These are phyloP conservation scores for Gobius niger DNA, from an alignment of 2,113 vertebrate genomes.

Conservation along the genomic window DNA sequence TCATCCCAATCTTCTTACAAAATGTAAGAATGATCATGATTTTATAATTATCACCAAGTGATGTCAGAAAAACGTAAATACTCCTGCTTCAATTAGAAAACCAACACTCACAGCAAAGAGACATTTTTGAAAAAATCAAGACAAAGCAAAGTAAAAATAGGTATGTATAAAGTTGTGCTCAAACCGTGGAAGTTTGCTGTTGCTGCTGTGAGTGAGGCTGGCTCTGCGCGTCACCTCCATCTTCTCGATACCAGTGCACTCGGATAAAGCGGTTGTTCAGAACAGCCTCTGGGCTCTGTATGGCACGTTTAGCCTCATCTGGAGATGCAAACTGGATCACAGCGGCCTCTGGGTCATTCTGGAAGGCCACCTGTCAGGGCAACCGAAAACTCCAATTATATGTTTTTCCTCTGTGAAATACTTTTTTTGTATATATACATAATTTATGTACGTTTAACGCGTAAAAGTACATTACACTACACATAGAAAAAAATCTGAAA, in stretches of 20 bases:
- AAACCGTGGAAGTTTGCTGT: slow-evolving; percentile 47
- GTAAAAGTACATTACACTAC: no score
- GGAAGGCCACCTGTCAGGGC: slow-evolving; percentile 87
- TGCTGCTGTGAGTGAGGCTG: slow-evolving; percentile 45
- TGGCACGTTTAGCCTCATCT: slow-evolving; percentile 90
- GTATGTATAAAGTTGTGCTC: not conserved
- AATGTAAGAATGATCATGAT: no score
- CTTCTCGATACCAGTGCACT: slow-evolving; percentile 92
- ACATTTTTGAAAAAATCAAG: no score
- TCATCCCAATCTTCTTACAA: no score
- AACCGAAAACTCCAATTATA: not conserved
- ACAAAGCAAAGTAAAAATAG: not conserved
- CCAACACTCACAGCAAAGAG: no score
- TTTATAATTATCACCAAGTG: no score
- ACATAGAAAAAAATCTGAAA: no score
- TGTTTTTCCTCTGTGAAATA: no score
- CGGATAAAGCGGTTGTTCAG: slow-evolving; percentile 96
- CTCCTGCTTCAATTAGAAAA: no score
- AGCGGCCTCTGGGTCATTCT: slow-evolving; percentile 91
- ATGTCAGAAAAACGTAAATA: no score
- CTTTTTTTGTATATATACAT: no score
- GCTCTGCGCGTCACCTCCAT: slow-evolving; percentile 61
- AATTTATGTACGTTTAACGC: no score
- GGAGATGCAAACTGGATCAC: slow-evolving; percentile 94
- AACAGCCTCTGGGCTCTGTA: slow-evolving; percentile 94